Base-by-base conservation (phyloP, 2,888 invertebrate genomes). In the Mycogona germanica region DNA sequence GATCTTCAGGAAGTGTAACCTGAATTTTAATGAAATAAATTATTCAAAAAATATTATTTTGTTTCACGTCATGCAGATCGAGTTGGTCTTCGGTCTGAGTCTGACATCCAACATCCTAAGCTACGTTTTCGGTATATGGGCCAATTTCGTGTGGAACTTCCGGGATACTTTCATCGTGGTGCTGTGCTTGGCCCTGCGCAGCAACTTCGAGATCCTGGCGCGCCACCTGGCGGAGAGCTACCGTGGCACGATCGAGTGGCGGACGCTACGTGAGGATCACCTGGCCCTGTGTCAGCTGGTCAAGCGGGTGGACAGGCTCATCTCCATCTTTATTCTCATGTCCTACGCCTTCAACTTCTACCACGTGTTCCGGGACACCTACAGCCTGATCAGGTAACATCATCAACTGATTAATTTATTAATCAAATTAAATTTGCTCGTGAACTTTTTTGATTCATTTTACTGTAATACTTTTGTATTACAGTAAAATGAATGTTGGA, bases 301-400 rank as follows among this genome's bases (percentile, higher is more conserved):
- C 9, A 12, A 35, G 12, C 12, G 14, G 14, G 14, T 49, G 49
- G 49, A 49, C 37, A 17, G 37, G 3, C 3, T 17, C 2, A 7
- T 49, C 17, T 23, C 49, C n/a, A 5, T 32, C 23, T 3, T 49
- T 14, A 38, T 49, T 2, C 25, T 49, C 17, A 35, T 37, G 38
- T 49, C 49, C 1, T 49, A 49, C 26, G 37, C 37, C 2, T 35
- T 49, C 19, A 49, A 49, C 12, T 38, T 49, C 9, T 49, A 37
- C 49, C 37, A 37, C 37, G 37, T 49, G n/a, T 35, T 32, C n/a
- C 37, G 32, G 1, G 35, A 49, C 23, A 3, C 37, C 23, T 49
- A 12, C 25, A 32, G 7, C 14, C 17, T 37, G 21, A 35, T 49
- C 25, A 14, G 21, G 49, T 49, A 35, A 46, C 28, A 29, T 29